Conservation (phyloP, 2,888 invertebrate species). For the Steromphala cineraria region DNA sequence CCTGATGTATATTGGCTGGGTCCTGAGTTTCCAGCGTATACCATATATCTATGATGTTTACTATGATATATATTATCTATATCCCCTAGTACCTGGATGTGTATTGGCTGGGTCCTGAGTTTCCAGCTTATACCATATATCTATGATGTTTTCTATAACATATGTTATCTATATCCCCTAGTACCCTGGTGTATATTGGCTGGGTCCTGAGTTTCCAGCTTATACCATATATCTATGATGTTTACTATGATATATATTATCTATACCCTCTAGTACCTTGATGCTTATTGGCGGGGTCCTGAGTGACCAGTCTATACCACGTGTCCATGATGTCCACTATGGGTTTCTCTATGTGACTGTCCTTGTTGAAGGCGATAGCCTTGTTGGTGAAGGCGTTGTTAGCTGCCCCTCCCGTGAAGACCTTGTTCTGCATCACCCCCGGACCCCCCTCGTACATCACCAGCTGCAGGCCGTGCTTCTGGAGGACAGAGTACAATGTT, state of each 20-base stretch:
- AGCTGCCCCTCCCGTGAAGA: slow-evolving; percentile 32
- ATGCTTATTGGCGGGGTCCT: slow-evolving; percentile 35
- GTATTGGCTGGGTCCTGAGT: too few species aligned
- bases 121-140: too few species aligned
- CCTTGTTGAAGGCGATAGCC: slow-evolving; percentile 51
- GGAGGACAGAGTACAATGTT: not conserved
- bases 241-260: not conserved
- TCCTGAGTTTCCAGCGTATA: too few species aligned
- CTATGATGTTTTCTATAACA: too few species aligned
- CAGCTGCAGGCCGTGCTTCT: slow-evolving; percentile 50
- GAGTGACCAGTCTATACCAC: slow-evolving; percentile 45
- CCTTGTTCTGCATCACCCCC: slow-evolving; percentile 45
- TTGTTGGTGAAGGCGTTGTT: slow-evolving; percentile 47
- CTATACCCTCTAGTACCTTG: slow-evolving; percentile 34
- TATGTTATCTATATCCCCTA: too few species aligned
- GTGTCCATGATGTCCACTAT: slow-evolving; percentile 46
- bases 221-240: too few species aligned
- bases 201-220: too few species aligned
- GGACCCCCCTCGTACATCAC: slow-evolving; percentile 62
- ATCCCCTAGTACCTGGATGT: too few species aligned
- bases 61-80: too few species aligned
- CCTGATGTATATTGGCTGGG: too few species aligned
- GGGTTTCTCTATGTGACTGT: slow-evolving; percentile 43
- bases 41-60: too few species aligned
- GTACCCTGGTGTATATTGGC: too few species aligned